These are phyloP conservation scores for Campylorhamphus procurvoides DNA, from an alignment of 2,113 vertebrate genomes.

Conservation along the genomic window DNA sequence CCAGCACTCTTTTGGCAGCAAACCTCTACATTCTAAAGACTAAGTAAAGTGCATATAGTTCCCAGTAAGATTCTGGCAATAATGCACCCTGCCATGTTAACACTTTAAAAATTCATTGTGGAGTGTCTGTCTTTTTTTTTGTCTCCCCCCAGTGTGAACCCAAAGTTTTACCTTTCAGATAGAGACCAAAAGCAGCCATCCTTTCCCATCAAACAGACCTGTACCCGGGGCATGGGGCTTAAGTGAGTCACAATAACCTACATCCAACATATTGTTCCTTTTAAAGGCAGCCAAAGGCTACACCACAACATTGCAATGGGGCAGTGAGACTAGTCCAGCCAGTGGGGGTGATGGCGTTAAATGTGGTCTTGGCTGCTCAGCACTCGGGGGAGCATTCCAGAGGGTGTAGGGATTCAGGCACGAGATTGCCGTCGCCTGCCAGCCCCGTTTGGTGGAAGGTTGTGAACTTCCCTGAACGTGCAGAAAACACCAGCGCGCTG, in stretches of 20 bases:
- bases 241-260: neutral
- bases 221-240: neutral
- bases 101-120: neutral
- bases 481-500: accelerated
- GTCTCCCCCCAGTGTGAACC: neutral
- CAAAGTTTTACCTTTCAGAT: neutral
- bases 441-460: neutral
- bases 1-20: neutral
- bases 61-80: neutral
- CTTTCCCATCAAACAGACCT: neutral
- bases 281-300: neutral
- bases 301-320: neutral
- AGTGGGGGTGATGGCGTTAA: neutral
- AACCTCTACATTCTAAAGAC: neutral
- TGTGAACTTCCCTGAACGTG: neutral
- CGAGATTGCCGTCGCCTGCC: neutral
- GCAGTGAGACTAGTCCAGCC: neutral
- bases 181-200: neutral
- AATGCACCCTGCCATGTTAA: neutral
- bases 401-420: accelerated
- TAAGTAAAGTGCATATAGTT: neutral
- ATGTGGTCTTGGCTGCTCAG: neutral
- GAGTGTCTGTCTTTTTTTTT: neutral
- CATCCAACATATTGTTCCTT: neutral
- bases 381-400: neutral